phyloP scores from a whole-genome alignment of 2,113 vertebrate species.

The Toxotes jaculatrix region DNA sequence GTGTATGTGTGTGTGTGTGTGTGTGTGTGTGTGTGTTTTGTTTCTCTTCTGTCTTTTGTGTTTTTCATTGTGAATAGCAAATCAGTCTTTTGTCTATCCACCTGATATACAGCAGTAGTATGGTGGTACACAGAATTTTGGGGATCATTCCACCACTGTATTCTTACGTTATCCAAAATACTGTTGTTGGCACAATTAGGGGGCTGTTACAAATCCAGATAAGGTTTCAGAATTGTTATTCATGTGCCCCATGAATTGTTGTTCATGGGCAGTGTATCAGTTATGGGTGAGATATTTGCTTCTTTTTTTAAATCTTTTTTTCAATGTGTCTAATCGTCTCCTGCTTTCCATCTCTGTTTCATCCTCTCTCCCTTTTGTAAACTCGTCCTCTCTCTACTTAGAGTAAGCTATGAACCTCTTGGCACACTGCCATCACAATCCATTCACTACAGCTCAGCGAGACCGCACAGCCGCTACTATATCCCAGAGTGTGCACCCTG shows the following conservation, averaged over 20 bases:
- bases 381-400: constrained; percentile 52
- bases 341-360: constrained; percentile 21
- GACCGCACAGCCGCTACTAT: constrained; percentile 48
- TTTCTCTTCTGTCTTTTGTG: not conserved
- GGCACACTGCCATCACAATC: constrained; percentile 69
- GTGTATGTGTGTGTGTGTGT: not conserved
- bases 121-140: not conserved
- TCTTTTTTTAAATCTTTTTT: not conserved
- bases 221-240: not conserved
- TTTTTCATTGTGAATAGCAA: not conserved
- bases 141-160: not conserved
- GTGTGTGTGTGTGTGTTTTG: not conserved
- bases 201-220: not conserved
- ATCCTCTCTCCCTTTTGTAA: constrained; percentile 40
- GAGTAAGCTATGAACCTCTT: constrained; percentile 64
- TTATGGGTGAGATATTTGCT: not conserved
- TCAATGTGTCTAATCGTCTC: constrained; percentile 3
- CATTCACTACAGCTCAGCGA: constrained; percentile 68
- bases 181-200: not conserved
- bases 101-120: not conserved
- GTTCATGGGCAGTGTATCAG: not conserved
- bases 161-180: not conserved
- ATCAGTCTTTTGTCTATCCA: not conserved
- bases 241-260: no score
- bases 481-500: constrained; percentile 55